A percentile compares a stretch with the other conserved stretches of the same genome.
Conservation (phyloP, 2,113 vertebrate genomes). For the Leptobrachium leishanense region DNA sequence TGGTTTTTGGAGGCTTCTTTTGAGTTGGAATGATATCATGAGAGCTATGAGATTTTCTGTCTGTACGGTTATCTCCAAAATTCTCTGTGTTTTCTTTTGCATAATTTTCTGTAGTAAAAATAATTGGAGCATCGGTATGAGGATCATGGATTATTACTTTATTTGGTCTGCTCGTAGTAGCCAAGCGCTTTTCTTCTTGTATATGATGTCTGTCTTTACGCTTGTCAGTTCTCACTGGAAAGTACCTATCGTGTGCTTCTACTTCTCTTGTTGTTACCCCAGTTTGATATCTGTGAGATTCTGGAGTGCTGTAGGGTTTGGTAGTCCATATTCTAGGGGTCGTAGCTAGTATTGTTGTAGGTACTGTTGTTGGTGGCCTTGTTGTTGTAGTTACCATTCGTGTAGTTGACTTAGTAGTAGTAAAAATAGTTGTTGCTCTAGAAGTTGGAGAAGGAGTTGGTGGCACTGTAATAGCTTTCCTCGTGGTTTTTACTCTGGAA, state of each 20-base stretch:
- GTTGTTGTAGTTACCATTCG: conserved; percentile 54
- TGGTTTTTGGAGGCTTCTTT: conserved; percentile 75
- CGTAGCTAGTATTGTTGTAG: conserved; percentile 60
- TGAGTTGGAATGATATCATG: conserved; percentile 65
- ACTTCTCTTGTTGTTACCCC: conserved; percentile 59
- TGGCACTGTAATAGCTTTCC: conserved; percentile 54
- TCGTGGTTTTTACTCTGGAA: conserved; percentile 63
- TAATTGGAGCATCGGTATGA: conserved; percentile 50
- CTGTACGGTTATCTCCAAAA: conserved; percentile 81
- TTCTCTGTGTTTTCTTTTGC: conserved; percentile 61
- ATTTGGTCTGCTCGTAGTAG: conserved; percentile 57
- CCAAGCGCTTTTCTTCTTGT: conserved; percentile 49
- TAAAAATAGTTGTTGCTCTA: conserved; percentile 55
- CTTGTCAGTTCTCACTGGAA: conserved; percentile 63
- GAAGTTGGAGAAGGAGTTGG: conserved; percentile 55
- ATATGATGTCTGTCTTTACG: conserved; percentile 66
- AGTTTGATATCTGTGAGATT: conserved; percentile 58
- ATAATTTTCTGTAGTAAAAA: conserved; percentile 55
- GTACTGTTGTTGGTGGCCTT: conserved; percentile 52
- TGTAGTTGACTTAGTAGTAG: conserved; percentile 64
- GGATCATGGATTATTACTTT: conserved; percentile 60
- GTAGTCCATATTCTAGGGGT: conserved; percentile 67
- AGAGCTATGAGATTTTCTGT: conserved; percentile 70
- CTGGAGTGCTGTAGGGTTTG: conserved; percentile 53
- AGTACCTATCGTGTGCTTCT: conserved; percentile 67